These are phyloP conservation scores for Ashinkailepas kermadecensis DNA, from an alignment of 2,888 invertebrate species.

Conservation along the genomic window DNA sequence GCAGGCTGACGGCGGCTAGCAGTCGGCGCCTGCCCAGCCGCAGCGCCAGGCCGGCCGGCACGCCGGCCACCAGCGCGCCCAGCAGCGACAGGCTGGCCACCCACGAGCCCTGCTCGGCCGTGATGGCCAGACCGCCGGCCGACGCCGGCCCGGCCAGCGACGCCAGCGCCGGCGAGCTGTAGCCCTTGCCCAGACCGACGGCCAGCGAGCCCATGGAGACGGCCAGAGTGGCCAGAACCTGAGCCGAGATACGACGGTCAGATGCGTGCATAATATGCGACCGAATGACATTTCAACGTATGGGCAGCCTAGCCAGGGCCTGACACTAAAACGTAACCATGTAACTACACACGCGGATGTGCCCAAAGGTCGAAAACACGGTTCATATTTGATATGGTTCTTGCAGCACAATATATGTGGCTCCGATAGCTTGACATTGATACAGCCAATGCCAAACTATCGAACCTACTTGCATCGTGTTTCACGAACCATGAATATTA, in stretches of 20 bases:
- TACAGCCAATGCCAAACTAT: too few relatives aligned
- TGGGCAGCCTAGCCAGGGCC: too few relatives aligned
- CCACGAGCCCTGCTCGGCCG: constrained; percentile 71
- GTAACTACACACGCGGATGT: too few relatives aligned
- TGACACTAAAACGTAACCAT: too few relatives aligned
- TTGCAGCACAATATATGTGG: too few relatives aligned
- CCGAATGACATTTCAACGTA: too few relatives aligned
- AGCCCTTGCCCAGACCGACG: constrained; percentile 70
- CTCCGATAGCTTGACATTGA: too few relatives aligned
- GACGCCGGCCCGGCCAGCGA: constrained; percentile 47
- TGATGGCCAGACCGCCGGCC: constrained; percentile 35
- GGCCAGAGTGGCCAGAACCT: constrained; percentile 69
- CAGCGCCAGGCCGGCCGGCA: constrained; percentile 67
- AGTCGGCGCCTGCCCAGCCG: constrained; percentile 62
- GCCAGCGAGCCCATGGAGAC: constrained; percentile 71
- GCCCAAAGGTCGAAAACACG: too few relatives aligned
- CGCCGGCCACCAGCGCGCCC: constrained; percentile 71
- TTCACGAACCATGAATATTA: too few relatives aligned
- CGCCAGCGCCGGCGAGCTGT: constrained; percentile 74
- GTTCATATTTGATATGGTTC: too few relatives aligned
- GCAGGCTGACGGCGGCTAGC: constrained; percentile 62
- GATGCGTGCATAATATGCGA: too few relatives aligned
- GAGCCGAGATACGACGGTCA: constrained; percentile 32
- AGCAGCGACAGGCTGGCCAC: constrained; percentile 70
- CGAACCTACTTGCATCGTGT: too few relatives aligned